Base-by-base conservation (phyloP, 2,113 vertebrate species). In the Sinocyclocheilus anophthalmus region DNA sequence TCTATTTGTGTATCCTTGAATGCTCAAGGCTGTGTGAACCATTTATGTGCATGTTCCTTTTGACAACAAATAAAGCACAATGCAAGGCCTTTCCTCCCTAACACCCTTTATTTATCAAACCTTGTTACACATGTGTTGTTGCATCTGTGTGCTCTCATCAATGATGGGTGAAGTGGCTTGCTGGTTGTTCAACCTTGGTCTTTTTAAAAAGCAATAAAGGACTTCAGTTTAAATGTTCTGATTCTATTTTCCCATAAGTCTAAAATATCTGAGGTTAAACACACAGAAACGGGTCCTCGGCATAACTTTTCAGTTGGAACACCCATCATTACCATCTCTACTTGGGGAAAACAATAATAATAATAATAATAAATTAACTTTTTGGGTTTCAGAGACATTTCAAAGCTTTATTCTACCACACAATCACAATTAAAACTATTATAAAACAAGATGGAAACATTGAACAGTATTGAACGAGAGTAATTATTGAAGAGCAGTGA, bases 1-100 rank as follows among this genome's bases (percentile, higher is more conserved):
- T 48, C 12, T 85, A 80, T 87, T 87, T 73, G 24, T 79, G 20
- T 79, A 61, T 22, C 88, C 88, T 89, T 89, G 88, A 85, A 65
- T 85, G 42, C 42, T 39, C 80, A 78, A 76, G 86, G 77, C 69
- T 76, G 42, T 81, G 81, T 26, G 37, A 50, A 86, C 57, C 79
- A 63, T 65, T 82, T 61, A n/a, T 72, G 63, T 20, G 18, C 22
- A 42, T 84, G 59, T 87, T 89, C 67, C 48, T 86, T 88, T 84
- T 84, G 9, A 79, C 30, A 59, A 86, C 22, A 50, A 67, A 69
- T 76, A 65, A 59, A 65, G n/a, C n/a, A 63, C 48, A 73, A 57
- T n/a, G 18, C 63, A 85, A 87, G 85, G 83, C 14, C 50, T 72
- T 79, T 81, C 45, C 80, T 76, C 33, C 26, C 18, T 33, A 53